Base-by-base conservation (phyloP, 2,797 vertebrate genomes). In the Poecilia picta region DNA sequence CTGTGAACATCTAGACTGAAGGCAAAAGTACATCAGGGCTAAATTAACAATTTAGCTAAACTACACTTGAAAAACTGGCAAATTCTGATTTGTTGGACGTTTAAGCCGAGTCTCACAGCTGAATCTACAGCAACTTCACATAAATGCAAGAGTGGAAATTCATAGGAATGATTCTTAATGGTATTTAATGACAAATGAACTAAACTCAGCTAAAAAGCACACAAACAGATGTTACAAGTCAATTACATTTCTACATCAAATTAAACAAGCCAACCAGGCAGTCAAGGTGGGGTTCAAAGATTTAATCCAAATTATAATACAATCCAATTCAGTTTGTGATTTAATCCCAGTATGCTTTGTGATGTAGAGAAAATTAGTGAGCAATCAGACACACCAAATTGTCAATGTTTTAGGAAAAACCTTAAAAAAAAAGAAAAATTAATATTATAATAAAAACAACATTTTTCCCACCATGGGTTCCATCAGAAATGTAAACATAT, bases 1-100 rank as follows among this genome's bases (percentile, higher is more conserved):
- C 23, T 20, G 25, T 18, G 59, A 47, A 55, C 68, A 2, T 64
- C 73, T 66, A 10, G 8, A 23, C 36, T 39, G 33, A 66, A 39
- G 1, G 49, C 47, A 77, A 49, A 89, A 77, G n/a, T 10, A 25
- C 66, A 55, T 8, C 4, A 79, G 81, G 2, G 81, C 28, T 25
- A 25, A 25, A 53, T 59, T 59, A 31, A 59, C 4, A 2, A 41
- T 13, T 70, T 25, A 6, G 12, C 25, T 5, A 25, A 41, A 43
- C 12, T 11, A n/a, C 13, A 11, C 66, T 2, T 70, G 4, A 25
- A 41, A 13, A 70, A 43, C 12, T 11, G 0, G 11, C 53, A 8
- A 13, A 36, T 2, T 6, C 25, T 15, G 20, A 8, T 4, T 25
- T 4, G 25, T 51, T 45, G n/a, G 28, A 39, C 1, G 0, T 64